These are phyloP conservation scores for Vireo altiloquus DNA, from an alignment of 2,113 vertebrate species.

Conservation along the genomic window DNA sequence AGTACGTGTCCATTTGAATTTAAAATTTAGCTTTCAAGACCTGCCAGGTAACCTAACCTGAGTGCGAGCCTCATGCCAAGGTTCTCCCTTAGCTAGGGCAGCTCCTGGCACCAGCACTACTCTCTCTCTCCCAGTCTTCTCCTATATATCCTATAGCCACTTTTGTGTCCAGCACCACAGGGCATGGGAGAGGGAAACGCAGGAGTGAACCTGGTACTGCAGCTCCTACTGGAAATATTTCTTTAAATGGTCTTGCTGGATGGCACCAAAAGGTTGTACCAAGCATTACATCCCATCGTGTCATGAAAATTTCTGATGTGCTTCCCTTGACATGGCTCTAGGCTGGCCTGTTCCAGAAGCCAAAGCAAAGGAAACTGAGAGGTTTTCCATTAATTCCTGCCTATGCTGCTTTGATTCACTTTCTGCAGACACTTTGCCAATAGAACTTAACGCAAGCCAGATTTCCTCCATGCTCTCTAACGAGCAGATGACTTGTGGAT, in stretches of 20 bases:
- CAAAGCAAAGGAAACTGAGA: background rate
- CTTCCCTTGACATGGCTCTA: background rate
- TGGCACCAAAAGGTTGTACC: background rate
- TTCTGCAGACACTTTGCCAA: slow-evolving; percentile 13
- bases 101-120: background rate
- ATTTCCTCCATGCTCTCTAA: slow-evolving; percentile 2
- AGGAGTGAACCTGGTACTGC: background rate
- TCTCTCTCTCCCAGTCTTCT: background rate
- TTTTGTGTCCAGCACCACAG: background rate
- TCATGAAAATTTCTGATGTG: background rate
- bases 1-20: background rate
- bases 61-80: background rate
- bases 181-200: background rate
- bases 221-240: background rate
- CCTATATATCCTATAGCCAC: background rate
- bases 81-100: background rate
- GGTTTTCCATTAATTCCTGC: background rate
- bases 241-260: background rate
- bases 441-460: background rate
- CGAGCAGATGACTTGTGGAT: background rate
- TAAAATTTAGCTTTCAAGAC: background rate
- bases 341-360: background rate
- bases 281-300: background rate
- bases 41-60: background rate
- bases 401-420: background rate